phyloP scores from a whole-genome alignment of 1,140 invertebrate genomes.

The Drosophila nigrodunni region DNA sequence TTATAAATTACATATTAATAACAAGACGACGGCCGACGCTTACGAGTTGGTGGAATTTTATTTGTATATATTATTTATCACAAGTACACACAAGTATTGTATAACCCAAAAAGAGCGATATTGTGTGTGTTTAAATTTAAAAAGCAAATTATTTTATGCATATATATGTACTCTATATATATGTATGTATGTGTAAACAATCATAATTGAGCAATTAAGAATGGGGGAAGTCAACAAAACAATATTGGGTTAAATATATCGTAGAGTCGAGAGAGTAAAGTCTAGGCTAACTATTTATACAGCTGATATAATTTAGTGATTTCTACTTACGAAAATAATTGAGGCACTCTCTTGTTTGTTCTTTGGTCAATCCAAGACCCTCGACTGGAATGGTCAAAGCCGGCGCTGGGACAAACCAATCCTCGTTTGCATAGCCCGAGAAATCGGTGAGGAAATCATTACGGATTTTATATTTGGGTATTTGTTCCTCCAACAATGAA shows the following conservation, averaged over 20 bases:
- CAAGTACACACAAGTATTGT: slow-evolving; percentile 21
- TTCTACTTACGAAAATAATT: slow-evolving; percentile 98
- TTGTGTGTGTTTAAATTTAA: background rate
- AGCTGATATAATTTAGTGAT: background rate
- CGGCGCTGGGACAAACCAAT: slow-evolving; percentile 96
- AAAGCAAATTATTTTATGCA: slow-evolving; percentile 16
- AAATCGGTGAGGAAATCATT: slow-evolving; percentile 98
- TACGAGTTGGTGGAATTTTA: slow-evolving; percentile 16
- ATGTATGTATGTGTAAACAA: slow-evolving; percentile 1
- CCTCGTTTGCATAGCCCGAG: slow-evolving; percentile 96
- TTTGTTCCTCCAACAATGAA: slow-evolving; percentile 96
- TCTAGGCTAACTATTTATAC: slow-evolving; percentile 9
- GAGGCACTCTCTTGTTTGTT: slow-evolving; percentile 95
- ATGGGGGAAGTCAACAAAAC: background rate
- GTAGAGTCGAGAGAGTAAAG: background rate
- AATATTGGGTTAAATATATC: background rate
- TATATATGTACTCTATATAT: background rate
- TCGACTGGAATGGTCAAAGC: slow-evolving; percentile 89
- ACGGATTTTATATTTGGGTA: slow-evolving; percentile 96
- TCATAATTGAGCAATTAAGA: slow-evolving; percentile 22
- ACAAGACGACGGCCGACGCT: slow-evolving; percentile 29
- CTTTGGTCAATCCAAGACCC: slow-evolving; percentile 94
- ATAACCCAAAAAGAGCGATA: slow-evolving; percentile 16
- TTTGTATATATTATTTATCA: slow-evolving; percentile 16
- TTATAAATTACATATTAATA: slow-evolving; percentile 43